Conservation (phyloP, 2,113 vertebrate species). For the Chionomys nivalis region DNA sequence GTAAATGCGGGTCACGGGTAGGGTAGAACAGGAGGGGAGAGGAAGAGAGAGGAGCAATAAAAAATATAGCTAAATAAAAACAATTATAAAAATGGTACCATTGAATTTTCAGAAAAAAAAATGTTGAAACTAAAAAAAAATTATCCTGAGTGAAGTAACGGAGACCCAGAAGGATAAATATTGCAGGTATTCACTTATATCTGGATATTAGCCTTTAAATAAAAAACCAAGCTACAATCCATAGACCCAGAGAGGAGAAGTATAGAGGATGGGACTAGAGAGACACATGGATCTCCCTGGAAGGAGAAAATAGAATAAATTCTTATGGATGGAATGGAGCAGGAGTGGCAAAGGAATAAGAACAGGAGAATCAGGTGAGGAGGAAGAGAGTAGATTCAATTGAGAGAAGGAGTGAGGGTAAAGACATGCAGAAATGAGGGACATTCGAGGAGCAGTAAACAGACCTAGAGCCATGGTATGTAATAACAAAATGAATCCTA, state of each 20-base stretch:
- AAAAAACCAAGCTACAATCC: background rate
- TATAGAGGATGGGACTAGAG: background rate
- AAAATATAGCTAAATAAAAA: too few species aligned
- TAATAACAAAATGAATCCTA: background rate
- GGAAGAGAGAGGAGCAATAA: too few species aligned
- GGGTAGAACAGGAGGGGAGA: too few species aligned
- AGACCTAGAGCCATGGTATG: background rate
- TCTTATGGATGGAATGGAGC: background rate
- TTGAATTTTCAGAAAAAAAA: background rate
- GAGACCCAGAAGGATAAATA: background rate
- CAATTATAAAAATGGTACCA: background rate
- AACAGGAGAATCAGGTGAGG: background rate
- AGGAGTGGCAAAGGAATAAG: accelerated
- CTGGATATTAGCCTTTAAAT: background rate
- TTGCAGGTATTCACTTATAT: background rate
- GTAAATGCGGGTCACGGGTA: too few species aligned
- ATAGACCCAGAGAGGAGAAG: background rate
- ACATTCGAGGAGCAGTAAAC: background rate
- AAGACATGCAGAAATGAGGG: background rate
- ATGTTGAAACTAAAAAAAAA: background rate
- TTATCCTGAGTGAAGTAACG: background rate
- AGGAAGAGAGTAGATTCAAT: background rate
- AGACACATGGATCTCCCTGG: background rate
- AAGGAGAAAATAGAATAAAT: background rate
- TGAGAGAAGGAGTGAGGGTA: too few species aligned